Conservation (phyloP, 2,113 vertebrate genomes). For the Corvus hawaiiensis region DNA sequence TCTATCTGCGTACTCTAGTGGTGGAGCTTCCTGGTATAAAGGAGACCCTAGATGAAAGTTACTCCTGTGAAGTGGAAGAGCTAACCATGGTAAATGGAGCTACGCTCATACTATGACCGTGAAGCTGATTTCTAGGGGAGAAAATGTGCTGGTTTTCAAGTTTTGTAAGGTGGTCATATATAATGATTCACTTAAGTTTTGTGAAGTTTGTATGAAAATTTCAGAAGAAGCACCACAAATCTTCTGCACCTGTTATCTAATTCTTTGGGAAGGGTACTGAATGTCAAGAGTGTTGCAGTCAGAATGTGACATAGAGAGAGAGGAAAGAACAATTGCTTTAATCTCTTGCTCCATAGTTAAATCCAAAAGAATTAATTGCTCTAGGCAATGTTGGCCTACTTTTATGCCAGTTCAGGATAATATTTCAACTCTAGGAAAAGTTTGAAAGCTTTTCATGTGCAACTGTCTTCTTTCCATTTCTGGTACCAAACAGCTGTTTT, state of each 20-base stretch:
- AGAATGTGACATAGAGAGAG: not conserved
- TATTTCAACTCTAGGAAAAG: not conserved
- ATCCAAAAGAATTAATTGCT: not conserved
- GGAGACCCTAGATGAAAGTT: not conserved
- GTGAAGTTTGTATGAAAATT: not conserved
- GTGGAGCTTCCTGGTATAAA: not conserved
- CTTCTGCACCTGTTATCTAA: not conserved
- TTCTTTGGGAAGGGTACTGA: not conserved
- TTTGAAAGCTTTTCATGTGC: not conserved
- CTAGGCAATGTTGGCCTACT: not conserved
- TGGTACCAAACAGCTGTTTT: not conserved
- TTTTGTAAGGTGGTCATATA: not conserved
- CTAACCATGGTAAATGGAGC: not conserved
- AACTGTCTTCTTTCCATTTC: not conserved
- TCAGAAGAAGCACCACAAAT: not conserved
- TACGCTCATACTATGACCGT: no score
- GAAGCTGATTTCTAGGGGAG: not conserved
- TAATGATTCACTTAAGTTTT: not conserved
- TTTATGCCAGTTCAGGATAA: not conserved
- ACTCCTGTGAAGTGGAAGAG: not conserved
- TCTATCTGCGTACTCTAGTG: rapidly evolving
- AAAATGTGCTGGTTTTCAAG: not conserved
- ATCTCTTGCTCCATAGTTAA: not conserved
- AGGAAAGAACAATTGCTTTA: not conserved
- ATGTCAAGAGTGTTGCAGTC: not conserved